Evolutionary conservation across 2,888 invertebrate species (phyloP), one percentile per base, ranked within the genome.

Genomic region (Ganaspis brasiliensis): DNA sequence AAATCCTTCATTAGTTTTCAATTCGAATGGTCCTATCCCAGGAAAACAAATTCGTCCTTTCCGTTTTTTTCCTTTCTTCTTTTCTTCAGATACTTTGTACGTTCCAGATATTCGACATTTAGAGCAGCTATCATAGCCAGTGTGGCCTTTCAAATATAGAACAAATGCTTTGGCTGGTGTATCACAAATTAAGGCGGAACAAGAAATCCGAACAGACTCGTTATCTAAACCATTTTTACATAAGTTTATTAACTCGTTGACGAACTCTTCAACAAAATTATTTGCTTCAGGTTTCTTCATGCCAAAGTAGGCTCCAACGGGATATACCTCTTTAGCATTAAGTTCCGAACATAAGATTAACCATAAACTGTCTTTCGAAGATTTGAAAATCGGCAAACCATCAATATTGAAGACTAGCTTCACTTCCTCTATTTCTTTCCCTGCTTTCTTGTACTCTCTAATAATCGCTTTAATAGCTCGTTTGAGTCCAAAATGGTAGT

Each of bases 31-130:
- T n/a, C 45, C 45, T 45, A n/a, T 45, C 45, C 45, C 45, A 45
- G 45, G 45, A 45, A 45, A 45, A n/a, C 45, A 45, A 45, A 45
- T 14, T 45, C 40, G 10, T 40, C 40, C 40, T 40, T 40, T 40
- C 10, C 10, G 12, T 40, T 40, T 40, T 0, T 40, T 40, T 6
- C 40, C 40, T 40, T 40, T 40, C 1, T 12, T 45, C 40, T 40
- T 40, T 56, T 71, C 16, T 56, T 49, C 52, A 19, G 77, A 52
- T 26, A 63, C 74, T 73, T 24, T 31, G 73, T 76, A 73, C 5
- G 59, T 73, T 49, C 74, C 77, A 40, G 37, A 52, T 57, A 75
- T 73, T 16, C 26, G 61, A 74, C 79, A 79, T 77, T 79, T 79
- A 10, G 70, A 45, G 19, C 35, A 73, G 49, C 73, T 73, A 26